These are phyloP conservation scores for Cepphus grylle DNA, from an alignment of 2,113 vertebrate species.

Conservation along the genomic window DNA sequence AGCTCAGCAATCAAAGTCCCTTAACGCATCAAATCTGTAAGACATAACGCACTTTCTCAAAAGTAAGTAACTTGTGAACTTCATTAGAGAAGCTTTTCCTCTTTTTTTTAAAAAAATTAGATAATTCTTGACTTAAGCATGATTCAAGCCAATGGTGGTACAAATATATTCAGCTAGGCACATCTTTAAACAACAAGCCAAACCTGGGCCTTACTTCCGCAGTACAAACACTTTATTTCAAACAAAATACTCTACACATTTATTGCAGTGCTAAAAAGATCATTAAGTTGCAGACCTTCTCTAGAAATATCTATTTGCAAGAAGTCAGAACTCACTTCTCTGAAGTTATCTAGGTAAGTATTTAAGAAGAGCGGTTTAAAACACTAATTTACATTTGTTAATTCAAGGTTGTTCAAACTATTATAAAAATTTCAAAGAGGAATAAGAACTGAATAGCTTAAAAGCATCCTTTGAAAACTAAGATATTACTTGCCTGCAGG, in stretches of 20 bases:
- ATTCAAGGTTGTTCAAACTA: slow-evolving; percentile 36
- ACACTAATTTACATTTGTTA: slow-evolving; percentile 40
- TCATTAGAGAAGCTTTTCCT: not conserved
- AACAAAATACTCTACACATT: not conserved
- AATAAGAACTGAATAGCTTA: not conserved
- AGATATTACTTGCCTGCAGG: slow-evolving; percentile 15
- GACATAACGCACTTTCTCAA: not conserved
- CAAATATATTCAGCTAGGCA: not conserved
- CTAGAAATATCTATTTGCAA: not conserved
- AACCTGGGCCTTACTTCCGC: not conserved
- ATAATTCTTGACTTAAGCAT: not conserved
- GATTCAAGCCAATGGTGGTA: not conserved
- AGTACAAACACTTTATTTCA: not conserved
- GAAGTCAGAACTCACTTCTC: not conserved
- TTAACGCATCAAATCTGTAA: not conserved
- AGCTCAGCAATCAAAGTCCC: not conserved
- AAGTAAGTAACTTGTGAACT: not conserved
- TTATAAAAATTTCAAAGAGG: not conserved
- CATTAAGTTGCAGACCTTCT: not conserved
- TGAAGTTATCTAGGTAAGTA: not conserved
- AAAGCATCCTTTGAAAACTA: slow-evolving; percentile 38
- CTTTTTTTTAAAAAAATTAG: not conserved
- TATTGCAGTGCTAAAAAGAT: not conserved
- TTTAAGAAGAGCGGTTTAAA: not conserved
- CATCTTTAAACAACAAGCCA: not conserved